A percentile compares a stretch with the other conserved stretches of the same genome.
phyloP scores from a whole-genome alignment of 2,113 vertebrate genomes.

The Raphicerus campestris region DNA sequence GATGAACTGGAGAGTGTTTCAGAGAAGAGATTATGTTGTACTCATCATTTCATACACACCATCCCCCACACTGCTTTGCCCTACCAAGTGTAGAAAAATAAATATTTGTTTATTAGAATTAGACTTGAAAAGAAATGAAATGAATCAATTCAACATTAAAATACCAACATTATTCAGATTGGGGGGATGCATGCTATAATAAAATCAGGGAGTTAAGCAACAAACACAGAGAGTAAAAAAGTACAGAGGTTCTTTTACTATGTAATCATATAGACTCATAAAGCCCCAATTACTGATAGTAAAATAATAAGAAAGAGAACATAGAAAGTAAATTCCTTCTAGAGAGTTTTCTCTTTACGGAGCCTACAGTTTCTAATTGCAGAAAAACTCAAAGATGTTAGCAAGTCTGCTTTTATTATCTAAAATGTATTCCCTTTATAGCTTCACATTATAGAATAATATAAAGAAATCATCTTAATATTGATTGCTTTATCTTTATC shows the following conservation, averaged over 20 bases:
- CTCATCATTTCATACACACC: background rate
- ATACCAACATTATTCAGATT: background rate
- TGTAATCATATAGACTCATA: background rate
- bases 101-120: slow-evolving; percentile 10
- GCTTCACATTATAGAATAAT: background rate
- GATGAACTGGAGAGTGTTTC: background rate
- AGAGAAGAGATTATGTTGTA: background rate
- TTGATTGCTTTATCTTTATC: background rate
- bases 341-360: background rate
- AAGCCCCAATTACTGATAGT: background rate
- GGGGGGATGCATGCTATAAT: background rate
- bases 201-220: background rate
- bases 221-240: background rate
- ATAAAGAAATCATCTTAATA: slow-evolving; percentile 9
- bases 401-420: background rate
- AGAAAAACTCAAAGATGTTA: background rate
- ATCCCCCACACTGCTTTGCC: background rate
- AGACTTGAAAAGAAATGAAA: background rate
- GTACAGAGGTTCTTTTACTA: background rate
- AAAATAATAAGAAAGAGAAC: background rate
- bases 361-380: background rate
- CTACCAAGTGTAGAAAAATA: background rate
- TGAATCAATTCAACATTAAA: slow-evolving; percentile 2
- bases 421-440: background rate
- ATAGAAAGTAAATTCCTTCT: background rate